A percentile compares a stretch with the other conserved stretches of the same genome.
phyloP scores from a whole-genome alignment of 2,888 invertebrate species.

The Napeogenes inachia region DNA sequence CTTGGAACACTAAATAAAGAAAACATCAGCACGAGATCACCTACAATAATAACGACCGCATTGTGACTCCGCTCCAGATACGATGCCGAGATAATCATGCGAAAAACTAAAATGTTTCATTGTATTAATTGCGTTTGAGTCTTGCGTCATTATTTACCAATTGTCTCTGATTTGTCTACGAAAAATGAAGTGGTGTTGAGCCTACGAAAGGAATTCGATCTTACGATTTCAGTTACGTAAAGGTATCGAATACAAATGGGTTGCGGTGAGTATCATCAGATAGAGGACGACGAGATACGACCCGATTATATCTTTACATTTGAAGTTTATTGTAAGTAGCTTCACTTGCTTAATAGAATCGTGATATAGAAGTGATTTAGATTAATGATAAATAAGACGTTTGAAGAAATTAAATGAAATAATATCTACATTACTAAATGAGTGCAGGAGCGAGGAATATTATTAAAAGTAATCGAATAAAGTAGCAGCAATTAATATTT shows the following conservation, averaged over 20 bases:
- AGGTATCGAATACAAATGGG: conserved; percentile 30
- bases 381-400: conserved; percentile 27
- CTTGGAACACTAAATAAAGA: conserved; percentile 63
- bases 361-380: conserved; percentile 24
- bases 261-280: conserved; percentile 26
- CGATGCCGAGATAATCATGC: conserved; percentile 55
- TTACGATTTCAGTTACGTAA: conserved; percentile 42
- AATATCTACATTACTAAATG: not conserved
- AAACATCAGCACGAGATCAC: conserved; percentile 53
- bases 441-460: not conserved
- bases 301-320: conserved; percentile 28
- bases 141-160: conserved; percentile 34
- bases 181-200: not conserved
- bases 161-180: conserved; percentile 14
- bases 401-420: conserved; percentile 9
- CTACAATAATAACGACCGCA: conserved; percentile 56
- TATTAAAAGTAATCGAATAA: not conserved
- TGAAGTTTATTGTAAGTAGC: conserved; percentile 31
- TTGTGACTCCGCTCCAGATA: conserved; percentile 59
- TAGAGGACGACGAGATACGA: conserved; percentile 22
- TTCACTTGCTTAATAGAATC: conserved; percentile 29
- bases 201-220: conserved; percentile 36
- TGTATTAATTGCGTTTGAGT: conserved; percentile 49
- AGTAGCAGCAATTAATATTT: no score
- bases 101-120: conserved; percentile 62